Base-by-base conservation (phyloP, 2,888 invertebrate species). In the Drosophila helvetica region DNA sequence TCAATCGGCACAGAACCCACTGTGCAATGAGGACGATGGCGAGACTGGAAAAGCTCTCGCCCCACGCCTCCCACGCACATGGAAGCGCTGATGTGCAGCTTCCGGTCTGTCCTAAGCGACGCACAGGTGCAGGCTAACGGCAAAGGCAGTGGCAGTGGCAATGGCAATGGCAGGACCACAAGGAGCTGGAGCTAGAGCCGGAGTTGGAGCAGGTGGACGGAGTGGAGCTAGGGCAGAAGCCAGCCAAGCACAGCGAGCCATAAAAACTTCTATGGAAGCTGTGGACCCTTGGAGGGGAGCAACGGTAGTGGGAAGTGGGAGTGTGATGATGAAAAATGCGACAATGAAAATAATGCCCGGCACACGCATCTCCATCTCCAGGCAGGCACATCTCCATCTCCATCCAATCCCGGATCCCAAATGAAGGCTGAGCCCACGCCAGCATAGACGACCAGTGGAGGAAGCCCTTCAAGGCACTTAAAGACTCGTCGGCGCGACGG, bases 281-380 rank as follows among this genome's bases (percentile, higher is more conserved):
- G 30, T 42, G 52, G 52, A 51, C 45, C 15, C 15, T 38, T 25
- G 43, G n/a, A 17, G 45, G n/a, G 33, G 18, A 25, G 67, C 18
- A 47, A 25, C 18, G 67, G 70, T 53, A 57, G 68, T 38, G 38
- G 12, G 22, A 22, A n/a, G 22, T 22, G 22, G 38, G 63, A 71
- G 72, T 64, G 75, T 80, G 87, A 85, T 85, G 88, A 89, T 89
- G 89, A 89, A 89, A 90, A 89, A 90, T 88, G 87, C 79, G 89
- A 87, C 90, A 90, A 88, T 89, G 90, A 88, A 82, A 89, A 72
- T 89, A 88, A 89, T 80, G 78, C 79, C 77, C 64, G 69, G 67
- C 85, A 78, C 87, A 79, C 86, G 71, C 80, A 80, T 55, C 55
- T 47, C 57, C 59, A 42, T 18, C 38, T 17, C 38, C 19, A 33